Evolutionary conservation across 2,797 vertebrate species (phyloP), one percentile per base, ranked within the genome.

Genomic region (Scarus forsteni): DNA sequence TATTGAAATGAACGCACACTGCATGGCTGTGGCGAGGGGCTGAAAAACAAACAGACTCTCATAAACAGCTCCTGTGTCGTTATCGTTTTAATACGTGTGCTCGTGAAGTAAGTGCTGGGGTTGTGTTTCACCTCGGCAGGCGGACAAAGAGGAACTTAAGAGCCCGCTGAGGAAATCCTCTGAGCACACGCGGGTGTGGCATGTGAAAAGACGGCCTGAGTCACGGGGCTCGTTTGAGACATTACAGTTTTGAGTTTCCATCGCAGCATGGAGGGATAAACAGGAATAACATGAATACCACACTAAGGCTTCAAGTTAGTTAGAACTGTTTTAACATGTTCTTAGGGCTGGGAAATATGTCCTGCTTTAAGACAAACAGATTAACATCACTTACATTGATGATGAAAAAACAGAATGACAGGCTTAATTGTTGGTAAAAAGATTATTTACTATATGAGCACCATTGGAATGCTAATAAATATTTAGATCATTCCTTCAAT

Each of bases 21-120:
- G 77, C 49, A 76, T 79, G 79, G 76, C 80, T 87, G 81, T 76
- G 55, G 61, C 39, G 62, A 77, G 49, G 56, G 57, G 56, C 45
- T 60, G 57, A 50, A 55, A 18, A 7, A 60, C 50, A 61, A n/a
- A 38, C 46, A 61, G 16, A 50, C 55, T 54, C 64, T 75, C 48
- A 65, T 9, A 55, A 64, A 73, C 27, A 68, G 51, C 58, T 68
- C 54, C 35, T 18, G 36, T 35, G 54, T 39, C 27, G 68, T 63
- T 44, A 48, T 83, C 48, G 15, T 46, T 15, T 38, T 53, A 15
- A 40, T 6, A 27, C 6, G 46, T 35, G 73, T 67, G 74, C 70
- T 67, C 0, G 10, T 70, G 72, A 79, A 82, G 72, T 88, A 92
- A 91, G 87, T 89, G 88, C 88, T 88, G 56, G 73, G 66, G 67